Evolutionary conservation across 2,113 vertebrate species (phyloP), one percentile per base, ranked within the genome.

Genomic region (Paedocypris sp.): DNA sequence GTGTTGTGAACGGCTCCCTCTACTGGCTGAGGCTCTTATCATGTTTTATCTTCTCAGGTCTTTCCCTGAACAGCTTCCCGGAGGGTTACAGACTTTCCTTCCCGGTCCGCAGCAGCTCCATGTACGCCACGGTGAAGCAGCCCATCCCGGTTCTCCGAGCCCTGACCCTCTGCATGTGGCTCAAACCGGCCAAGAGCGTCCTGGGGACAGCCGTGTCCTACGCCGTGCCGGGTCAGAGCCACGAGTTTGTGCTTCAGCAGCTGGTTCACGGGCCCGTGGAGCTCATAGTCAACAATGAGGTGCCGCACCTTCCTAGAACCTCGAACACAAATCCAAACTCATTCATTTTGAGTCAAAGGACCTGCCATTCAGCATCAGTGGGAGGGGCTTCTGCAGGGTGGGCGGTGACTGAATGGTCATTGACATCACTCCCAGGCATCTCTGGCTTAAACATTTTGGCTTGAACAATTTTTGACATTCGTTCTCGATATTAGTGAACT

Each of bases 281-380:
- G 77, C 84, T 99, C 74, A 89, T 98, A 60, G 81, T 99, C 77
- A 94, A 97, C 1, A 90, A 96, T 75, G 97, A 98, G 91, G 95
- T 94, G 66, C 2, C 9, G 7, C 25, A 58, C 19, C 16, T 18
- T 16, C 15, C 6, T 18, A 41, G 16, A 8, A 41, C 15, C 16
- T n/a, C 16, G n/a, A 38, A 4, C 35, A 15, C n/a, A n/a, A n/a
- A n/a, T n/a, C n/a, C n/a, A n/a, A n/a, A n/a, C n/a, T n/a, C n/a
- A n/a, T n/a, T n/a, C n/a, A n/a, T n/a, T n/a, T n/a, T n/a, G n/a
- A n/a, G n/a, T n/a, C n/a, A n/a, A n/a, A n/a, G n/a, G n/a, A n/a
- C n/a, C n/a, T n/a, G n/a, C n/a, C n/a, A n/a, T n/a, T n/a, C n/a
- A n/a, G n/a, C n/a, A n/a, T n/a, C n/a, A n/a, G n/a, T n/a, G n/a